A percentile compares a stretch with the other conserved stretches of the same genome.
These are phyloP conservation scores for Copidosoma aretas DNA, from an alignment of 2,888 invertebrate species.

Conservation along the genomic window DNA sequence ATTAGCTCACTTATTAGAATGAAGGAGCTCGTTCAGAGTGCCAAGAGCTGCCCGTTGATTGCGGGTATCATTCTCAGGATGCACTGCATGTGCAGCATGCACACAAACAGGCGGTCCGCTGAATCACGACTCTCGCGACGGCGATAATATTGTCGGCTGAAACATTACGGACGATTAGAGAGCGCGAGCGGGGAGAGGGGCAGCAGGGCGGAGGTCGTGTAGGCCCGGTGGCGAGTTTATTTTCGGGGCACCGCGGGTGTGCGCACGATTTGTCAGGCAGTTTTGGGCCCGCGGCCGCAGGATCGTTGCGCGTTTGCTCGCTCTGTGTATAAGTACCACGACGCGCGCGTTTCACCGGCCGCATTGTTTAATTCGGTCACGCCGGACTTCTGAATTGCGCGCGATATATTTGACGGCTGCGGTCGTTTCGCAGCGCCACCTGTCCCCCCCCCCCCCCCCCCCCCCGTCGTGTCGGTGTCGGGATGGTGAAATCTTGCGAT, in stretches of 20 bases:
- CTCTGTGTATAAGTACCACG: too few relatives aligned
- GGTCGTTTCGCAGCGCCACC: too few relatives aligned
- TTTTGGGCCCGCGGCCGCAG: too few relatives aligned
- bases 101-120: not conserved
- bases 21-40: conserved; percentile 3
- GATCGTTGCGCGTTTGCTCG: too few relatives aligned
- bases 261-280: not conserved
- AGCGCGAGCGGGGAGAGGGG: not conserved
- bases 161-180: conserved; percentile 28
- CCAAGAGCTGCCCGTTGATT: conserved; percentile 23
- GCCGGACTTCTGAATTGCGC: not conserved
- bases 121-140: conserved; percentile 25
- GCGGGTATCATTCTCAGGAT: conserved; percentile 23
- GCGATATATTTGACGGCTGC: not conserved
- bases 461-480: too few relatives aligned
- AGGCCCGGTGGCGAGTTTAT: conserved; percentile 10
- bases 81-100: not conserved
- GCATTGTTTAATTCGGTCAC: conserved; percentile 6
- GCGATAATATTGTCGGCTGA: conserved; percentile 16
- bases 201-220: too few relatives aligned
- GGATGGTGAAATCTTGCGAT: too few relatives aligned
- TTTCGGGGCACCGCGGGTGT: not conserved
- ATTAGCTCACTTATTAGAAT: conserved; percentile 28
- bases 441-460: too few relatives aligned
- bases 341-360: not conserved